A percentile compares a stretch with the other conserved stretches of the same genome.
Conservation (phyloP, 2,797 vertebrate species). For the Sparus aurata region DNA sequence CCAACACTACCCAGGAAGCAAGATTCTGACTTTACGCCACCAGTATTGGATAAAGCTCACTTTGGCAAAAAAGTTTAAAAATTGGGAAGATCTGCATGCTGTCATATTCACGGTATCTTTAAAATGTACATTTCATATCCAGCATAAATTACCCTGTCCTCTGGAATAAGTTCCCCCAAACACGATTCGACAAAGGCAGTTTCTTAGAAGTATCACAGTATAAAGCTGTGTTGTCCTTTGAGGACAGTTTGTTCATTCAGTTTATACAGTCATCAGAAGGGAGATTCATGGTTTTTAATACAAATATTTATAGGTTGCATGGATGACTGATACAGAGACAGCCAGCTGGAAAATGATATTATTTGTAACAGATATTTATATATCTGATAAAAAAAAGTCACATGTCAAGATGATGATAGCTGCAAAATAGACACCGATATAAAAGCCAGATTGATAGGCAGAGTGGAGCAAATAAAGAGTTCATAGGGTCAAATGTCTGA, state of each 20-base stretch:
- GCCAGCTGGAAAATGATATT: conserved; percentile 30
- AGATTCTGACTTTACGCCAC: conserved; percentile 28
- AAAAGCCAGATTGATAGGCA: conserved; percentile 59
- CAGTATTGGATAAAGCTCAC: conserved; percentile 8
- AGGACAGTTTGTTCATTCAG: too few relatives aligned
- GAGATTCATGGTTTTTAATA: neutral
- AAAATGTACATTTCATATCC: neutral
- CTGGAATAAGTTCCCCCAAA: too few relatives aligned
- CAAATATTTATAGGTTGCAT: neutral
- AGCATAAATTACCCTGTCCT: neutral
- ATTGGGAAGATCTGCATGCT: neutral
- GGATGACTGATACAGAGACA: conserved; percentile 22
- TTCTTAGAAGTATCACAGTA: too few relatives aligned
- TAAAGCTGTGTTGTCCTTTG: too few relatives aligned
- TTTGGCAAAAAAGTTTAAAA: conserved; percentile 4
- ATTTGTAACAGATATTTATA: conserved; percentile 45
- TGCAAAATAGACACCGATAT: conserved; percentile 53
- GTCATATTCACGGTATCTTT: conserved; percentile 9
- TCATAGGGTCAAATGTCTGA: conserved; percentile 42
- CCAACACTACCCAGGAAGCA: conserved; percentile 12
- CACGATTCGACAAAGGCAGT: too few relatives aligned
- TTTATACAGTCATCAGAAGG: neutral
- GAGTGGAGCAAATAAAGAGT: conserved; percentile 48
- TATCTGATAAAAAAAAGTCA: conserved; percentile 49
- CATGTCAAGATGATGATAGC: conserved; percentile 23